phyloP scores from a whole-genome alignment of 2,113 vertebrate species.

The Melozone crissalis region DNA sequence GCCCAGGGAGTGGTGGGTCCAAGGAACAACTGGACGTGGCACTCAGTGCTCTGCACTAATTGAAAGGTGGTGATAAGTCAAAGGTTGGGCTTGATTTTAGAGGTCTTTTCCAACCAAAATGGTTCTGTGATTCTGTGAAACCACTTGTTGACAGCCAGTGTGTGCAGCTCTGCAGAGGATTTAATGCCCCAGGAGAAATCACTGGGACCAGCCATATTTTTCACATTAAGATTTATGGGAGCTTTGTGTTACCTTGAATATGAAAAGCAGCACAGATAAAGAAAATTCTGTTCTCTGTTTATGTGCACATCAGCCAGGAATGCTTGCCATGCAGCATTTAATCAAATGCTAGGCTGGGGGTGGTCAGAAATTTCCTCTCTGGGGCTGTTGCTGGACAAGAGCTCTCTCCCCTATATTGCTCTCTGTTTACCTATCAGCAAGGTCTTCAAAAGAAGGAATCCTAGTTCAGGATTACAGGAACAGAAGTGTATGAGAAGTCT shows the following conservation, averaged over 20 bases:
- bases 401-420: not conserved
- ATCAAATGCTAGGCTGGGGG: slow-evolving; percentile 17
- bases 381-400: not conserved
- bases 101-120: not conserved
- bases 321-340: slow-evolving; percentile 20
- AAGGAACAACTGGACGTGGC: rapidly evolving
- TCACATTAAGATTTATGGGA: not conserved
- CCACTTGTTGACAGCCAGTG: not conserved
- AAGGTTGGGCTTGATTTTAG: not conserved
- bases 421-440: not conserved
- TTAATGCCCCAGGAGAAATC: not conserved
- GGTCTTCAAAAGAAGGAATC: not conserved
- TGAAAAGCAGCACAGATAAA: slow-evolving; percentile 17
- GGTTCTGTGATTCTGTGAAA: not conserved
- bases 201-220: not conserved
- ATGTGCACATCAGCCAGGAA: slow-evolving; percentile 33
- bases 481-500: slow-evolving; percentile 16
- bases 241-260: not conserved
- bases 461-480: slow-evolving; percentile 11
- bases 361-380: slow-evolving; percentile 28
- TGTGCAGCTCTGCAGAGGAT: not conserved
- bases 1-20: not conserved
- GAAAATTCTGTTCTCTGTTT: slow-evolving; percentile 10
- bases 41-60: not conserved
- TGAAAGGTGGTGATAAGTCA: not conserved